Evolutionary conservation across 2,797 vertebrate species (phyloP).

Genomic region (Rhabdophis nuchalis): DNA sequence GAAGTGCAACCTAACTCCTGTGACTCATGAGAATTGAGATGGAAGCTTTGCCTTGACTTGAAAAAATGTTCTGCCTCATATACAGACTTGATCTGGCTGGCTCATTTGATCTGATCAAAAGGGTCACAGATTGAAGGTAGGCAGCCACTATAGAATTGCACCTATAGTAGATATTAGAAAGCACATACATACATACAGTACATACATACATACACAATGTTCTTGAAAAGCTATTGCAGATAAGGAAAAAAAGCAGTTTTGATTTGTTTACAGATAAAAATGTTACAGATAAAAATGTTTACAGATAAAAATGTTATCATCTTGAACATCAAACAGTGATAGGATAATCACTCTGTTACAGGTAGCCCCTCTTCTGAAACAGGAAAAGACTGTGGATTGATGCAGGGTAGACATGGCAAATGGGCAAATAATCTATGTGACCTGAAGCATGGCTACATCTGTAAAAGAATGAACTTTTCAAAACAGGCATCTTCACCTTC

Average conservation of each 20-base stretch:
- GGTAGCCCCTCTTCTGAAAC: conserved; percentile 84
- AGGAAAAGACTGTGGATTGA: conserved; percentile 80
- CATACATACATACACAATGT: no score
- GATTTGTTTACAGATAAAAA: background rate
- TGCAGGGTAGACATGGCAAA: conserved; percentile 85
- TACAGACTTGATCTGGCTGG: background rate
- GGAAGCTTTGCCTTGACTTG: background rate
- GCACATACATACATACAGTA: no score
- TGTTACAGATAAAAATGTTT: conserved; percentile 3
- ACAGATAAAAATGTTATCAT: background rate
- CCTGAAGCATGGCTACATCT: conserved; percentile 87
- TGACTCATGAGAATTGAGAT: background rate
- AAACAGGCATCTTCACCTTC: conserved; percentile 61
- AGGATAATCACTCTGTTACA: conserved; percentile 55
- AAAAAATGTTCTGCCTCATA: background rate
- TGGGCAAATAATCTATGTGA: conserved; percentile 84
- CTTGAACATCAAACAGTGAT: background rate
- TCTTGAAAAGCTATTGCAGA: background rate
- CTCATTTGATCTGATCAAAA: background rate
- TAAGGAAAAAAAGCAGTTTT: background rate
- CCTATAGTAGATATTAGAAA: background rate
- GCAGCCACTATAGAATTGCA: background rate
- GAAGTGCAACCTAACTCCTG: background rate
- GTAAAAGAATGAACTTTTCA: conserved; percentile 83
- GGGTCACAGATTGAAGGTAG: background rate